Evolutionary conservation across 2,797 vertebrate genomes (phyloP), one percentile per base, ranked within the genome.

Genomic region (Phataginus tetradactyla): DNA sequence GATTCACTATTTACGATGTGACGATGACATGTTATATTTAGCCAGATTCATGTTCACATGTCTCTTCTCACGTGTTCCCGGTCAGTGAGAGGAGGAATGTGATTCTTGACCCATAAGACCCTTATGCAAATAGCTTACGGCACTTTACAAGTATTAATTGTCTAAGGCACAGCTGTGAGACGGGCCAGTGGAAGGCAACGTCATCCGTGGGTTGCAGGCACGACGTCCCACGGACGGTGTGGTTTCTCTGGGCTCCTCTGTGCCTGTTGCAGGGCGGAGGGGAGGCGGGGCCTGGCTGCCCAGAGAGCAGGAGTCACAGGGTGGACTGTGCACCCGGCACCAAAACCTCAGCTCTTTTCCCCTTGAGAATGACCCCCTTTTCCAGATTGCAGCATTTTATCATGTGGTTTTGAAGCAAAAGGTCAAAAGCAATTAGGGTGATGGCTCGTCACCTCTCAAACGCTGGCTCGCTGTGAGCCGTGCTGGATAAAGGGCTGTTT

Each of bases 381-480:
- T 27, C 4, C n/a, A n/a, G 14, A 53, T 3, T 7, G 78, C 5
- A 1, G 20, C n/a, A 11, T 68, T 53, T 66, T 32, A 1, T 7
- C 25, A 61, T 12, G 9, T 1, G 7, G 69, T n/a, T 87, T 68
- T 75, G 71, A 71, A 77, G 68, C 5, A 32, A 29, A n/a, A n/a
- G 2, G 45, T 49, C 34, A 29, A 21, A 20, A 2, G 17, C 0
- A 32, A 53, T 64, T 2, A 14, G 71, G 74, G 37, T 13, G 71
- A 18, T 1, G 7, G 20, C 17, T 37, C 8, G n/a, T 71, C 42
- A 0, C 8, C 88, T 55, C 66, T 21, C 4, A 29, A 39, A 25
- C 0, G 27, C 57, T 23, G 1, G 1, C 9, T 7, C 0, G 1
- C 20, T 45, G 1, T 0, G 37, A 6, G n/a, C 21, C 4, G 13